Percentiles rank a stretch among this genome's conserved stretches.
Conservation (phyloP, 2,113 vertebrate genomes). For the Oryzias woworae region DNA sequence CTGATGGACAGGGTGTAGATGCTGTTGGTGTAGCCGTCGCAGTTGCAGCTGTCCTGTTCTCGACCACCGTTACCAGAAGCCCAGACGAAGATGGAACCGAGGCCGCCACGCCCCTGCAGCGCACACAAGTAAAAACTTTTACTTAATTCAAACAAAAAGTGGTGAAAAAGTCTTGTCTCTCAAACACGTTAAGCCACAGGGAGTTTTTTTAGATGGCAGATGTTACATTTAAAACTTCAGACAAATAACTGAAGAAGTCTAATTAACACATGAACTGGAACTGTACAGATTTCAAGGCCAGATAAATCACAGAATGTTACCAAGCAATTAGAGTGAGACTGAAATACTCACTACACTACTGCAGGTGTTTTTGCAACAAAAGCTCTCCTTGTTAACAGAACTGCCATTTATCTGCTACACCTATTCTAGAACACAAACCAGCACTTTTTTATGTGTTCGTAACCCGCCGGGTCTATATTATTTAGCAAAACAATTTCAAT, state of each 20-base stretch:
- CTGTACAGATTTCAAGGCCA: constrained; percentile 31
- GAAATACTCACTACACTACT: constrained; percentile 3
- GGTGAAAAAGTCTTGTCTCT: too few relatives aligned
- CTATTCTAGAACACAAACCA: constrained; percentile 16
- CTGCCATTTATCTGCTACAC: constrained; percentile 13
- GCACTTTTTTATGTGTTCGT: constrained; percentile 11
- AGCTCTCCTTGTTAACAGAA: constrained; percentile 4
- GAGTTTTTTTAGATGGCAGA: constrained; percentile 53
- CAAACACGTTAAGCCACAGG: constrained; percentile 29
- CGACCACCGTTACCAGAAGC: constrained; percentile 95
- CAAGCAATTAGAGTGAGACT: constrained; percentile 7
- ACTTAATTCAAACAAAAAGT: not conserved
- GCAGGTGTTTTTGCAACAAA: constrained; percentile 16
- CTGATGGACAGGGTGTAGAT: constrained; percentile 99
- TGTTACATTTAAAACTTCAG: constrained; percentile 32
- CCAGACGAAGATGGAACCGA: constrained; percentile 98
- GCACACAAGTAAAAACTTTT: not conserved
- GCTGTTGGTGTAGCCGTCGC: constrained; percentile 99
- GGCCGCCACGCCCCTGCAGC: constrained; percentile 85
- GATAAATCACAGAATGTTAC: constrained; percentile 42
- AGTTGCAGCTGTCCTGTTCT: constrained; percentile 97
- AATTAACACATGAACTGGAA: constrained; percentile 51
- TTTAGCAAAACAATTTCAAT: too few relatives aligned
- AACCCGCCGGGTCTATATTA: constrained; percentile 1
- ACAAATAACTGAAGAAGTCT: constrained; percentile 48